Conservation (phyloP, 2,797 vertebrate genomes). For the Takifugu rubripes region DNA sequence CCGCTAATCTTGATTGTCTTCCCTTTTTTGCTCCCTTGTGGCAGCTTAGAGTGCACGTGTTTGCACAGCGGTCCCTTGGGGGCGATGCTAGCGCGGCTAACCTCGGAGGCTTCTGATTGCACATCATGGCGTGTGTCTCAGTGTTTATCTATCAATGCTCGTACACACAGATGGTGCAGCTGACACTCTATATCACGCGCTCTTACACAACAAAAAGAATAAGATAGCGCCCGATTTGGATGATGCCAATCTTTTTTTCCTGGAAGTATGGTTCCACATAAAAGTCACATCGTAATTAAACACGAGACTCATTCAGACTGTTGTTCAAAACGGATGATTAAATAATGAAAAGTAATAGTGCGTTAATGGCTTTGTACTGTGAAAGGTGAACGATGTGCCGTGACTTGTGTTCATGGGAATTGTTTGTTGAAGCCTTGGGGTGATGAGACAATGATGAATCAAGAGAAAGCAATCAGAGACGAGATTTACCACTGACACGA, state of each 20-base stretch:
- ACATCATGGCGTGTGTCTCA: conserved; percentile 41
- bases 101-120: conserved; percentile 67
- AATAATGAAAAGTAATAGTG: conserved; percentile 58
- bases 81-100: conserved; percentile 54
- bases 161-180: conserved; percentile 33
- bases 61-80: conserved; percentile 68
- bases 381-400: conserved; percentile 61
- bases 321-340: conserved; percentile 51
- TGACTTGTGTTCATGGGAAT: conserved; percentile 66
- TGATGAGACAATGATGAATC: conserved; percentile 70
- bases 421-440: conserved; percentile 73
- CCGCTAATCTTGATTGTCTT: conserved; percentile 73
- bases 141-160: conserved; percentile 45
- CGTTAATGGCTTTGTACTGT: conserved; percentile 55
- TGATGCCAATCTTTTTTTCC: conserved; percentile 55
- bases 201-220: conserved; percentile 45
- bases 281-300: conserved; percentile 48
- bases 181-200: conserved; percentile 54
- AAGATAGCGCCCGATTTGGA: conserved; percentile 45
- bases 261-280: conserved; percentile 45
- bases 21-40: conserved; percentile 66
- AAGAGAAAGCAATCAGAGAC: conserved; percentile 70
- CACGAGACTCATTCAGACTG: conserved; percentile 31
- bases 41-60: conserved; percentile 64
- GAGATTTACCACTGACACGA: conserved; percentile 59